Base-by-base conservation (phyloP, 2,888 invertebrate genomes). In the Spodoptera picta region DNA sequence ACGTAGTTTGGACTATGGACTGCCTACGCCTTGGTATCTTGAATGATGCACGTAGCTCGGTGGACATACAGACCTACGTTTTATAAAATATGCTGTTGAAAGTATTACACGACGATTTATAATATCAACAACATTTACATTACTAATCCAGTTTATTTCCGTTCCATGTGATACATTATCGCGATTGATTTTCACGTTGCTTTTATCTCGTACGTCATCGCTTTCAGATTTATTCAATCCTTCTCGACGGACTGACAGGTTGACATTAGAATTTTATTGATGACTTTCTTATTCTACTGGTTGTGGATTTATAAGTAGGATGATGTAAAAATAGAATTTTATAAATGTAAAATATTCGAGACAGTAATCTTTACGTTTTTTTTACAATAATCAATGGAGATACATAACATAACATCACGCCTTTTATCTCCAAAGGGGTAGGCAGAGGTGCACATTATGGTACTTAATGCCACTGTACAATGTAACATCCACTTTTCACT, bases 201-300 rank as follows among this genome's bases (percentile, higher is more conserved):
- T 45, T 54, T 75, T 76, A 76, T 79, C 73, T 43, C 11, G 19
- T 2, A 60, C 73, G 65, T 76, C 69, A 60, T 55, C 45, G 51
- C 48, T 51, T 31, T 53, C 59, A 66, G 69, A 76, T 79, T 64
- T 59, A 60, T 66, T 46, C 50, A 64, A 76, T 72, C 56, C 41
- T 46, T 60, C 49, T 42, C 6, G 36, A 48, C 23, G 45, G 50
- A 55, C 36, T 73, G 77, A 53, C 66, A 76, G 41, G 41, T 44
- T 55, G 59, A 54, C 54, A 52, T 42, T 9, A 49, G 41, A 14
- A 27, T 50, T 42, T 58, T 60, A 60, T 65, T 19, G 46, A 58
- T 75, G 56, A 41, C 53, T 55, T 43, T 62, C 49, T 52, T 36
- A 23, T 59, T 12, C 46, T 24, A 4, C 6, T 24, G 7, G 48